Percentiles rank a stretch among this genome's conserved stretches.
Conservation (phyloP, 1,140 invertebrate species). For the Papilio polytes region DNA sequence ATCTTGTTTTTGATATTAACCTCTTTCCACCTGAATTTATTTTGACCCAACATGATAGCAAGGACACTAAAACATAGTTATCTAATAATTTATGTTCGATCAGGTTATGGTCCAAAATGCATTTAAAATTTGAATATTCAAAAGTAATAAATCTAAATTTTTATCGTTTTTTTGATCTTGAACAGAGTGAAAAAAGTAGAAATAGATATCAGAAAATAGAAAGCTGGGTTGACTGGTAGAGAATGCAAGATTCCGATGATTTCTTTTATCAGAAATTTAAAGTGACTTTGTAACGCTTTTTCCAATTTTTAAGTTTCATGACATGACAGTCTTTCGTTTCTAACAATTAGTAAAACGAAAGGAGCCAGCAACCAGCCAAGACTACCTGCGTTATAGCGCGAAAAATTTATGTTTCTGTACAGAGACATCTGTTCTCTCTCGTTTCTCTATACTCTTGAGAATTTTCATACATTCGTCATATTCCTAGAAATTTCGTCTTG, state of each 20-base stretch:
- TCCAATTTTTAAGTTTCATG: neutral
- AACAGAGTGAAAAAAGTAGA: neutral
- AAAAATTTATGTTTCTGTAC: too few species aligned
- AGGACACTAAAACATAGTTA: neutral
- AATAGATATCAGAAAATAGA: neutral
- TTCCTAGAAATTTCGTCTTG: neutral
- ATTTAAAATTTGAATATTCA: slow-evolving; percentile 15
- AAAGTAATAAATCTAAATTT: neutral
- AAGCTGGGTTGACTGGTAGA: neutral
- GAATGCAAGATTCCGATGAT: neutral
- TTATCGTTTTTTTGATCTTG: slow-evolving; percentile 4
- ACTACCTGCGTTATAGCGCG: too few species aligned
- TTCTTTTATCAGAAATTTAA: neutral
- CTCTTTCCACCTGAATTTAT: neutral
- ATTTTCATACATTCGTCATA: too few species aligned
- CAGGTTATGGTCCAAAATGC: neutral
- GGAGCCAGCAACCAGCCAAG: too few species aligned
- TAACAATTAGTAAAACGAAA: too few species aligned
- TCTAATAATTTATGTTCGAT: neutral
- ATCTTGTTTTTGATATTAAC: neutral
- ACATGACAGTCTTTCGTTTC: too few species aligned
- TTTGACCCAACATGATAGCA: neutral
- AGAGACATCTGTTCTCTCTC: too few species aligned
- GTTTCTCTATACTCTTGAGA: too few species aligned
- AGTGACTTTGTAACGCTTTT: too few species aligned